Conservation (phyloP, 1,140 invertebrate genomes). For the Sycophaga agraensis region DNA sequence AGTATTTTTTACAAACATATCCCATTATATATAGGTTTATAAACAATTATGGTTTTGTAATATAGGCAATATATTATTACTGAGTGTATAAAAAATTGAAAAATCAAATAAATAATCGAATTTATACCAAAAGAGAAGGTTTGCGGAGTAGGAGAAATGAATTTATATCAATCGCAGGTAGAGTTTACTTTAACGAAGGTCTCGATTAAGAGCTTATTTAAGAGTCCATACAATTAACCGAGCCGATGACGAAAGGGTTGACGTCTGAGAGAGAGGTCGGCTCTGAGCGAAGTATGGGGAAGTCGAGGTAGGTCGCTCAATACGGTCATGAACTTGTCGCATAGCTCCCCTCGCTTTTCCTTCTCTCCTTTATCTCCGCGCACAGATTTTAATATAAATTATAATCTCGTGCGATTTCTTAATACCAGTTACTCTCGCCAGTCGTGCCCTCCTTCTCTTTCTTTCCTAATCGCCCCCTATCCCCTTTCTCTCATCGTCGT, state of each 20-base stretch:
- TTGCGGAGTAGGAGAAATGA: too few relatives aligned
- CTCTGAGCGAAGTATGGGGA: too few relatives aligned
- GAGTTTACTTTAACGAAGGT: slow-evolving; percentile 28
- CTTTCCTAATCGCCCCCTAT: not conserved
- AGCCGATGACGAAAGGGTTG: slow-evolving; percentile 51
- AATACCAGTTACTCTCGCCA: slow-evolving; percentile 52
- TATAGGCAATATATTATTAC: too few relatives aligned
- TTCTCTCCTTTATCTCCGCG: slow-evolving; percentile 53
- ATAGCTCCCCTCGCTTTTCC: slow-evolving; percentile 22
- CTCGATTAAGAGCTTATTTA: slow-evolving; percentile 29
- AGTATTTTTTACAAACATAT: too few relatives aligned
- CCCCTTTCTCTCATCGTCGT: slow-evolving; percentile 17
- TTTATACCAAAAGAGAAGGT: too few relatives aligned
- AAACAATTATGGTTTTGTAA: too few relatives aligned
- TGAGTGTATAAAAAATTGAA: too few relatives aligned
- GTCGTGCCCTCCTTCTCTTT: slow-evolving; percentile 26
- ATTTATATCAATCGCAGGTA: slow-evolving; percentile 14
- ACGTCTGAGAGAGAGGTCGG: slow-evolving; percentile 35
- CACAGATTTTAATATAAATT: slow-evolving; percentile 60
- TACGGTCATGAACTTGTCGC: slow-evolving; percentile 29
- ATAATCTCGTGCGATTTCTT: slow-evolving; percentile 58
- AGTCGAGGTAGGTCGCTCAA: slow-evolving; percentile 23
- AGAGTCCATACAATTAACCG: slow-evolving; percentile 30
- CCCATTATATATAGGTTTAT: too few relatives aligned
- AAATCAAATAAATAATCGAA: too few relatives aligned